Base-by-base conservation (phyloP, 2,888 invertebrate genomes). In the Rhamphomyia laevipes region DNA sequence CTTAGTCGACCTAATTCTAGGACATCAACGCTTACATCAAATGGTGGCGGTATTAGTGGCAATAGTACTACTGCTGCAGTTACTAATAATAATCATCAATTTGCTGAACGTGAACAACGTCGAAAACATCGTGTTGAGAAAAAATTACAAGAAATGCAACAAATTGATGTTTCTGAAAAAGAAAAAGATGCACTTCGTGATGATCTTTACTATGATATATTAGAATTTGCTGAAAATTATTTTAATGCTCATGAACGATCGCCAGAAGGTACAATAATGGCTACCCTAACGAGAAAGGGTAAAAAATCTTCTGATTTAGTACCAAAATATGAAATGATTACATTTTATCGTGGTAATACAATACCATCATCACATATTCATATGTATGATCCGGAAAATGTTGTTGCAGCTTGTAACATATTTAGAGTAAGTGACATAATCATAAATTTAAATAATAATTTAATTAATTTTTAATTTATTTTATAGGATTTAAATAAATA, bases 321-420 rank as follows among this genome's bases (percentile, higher is more conserved):
- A 31, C 87, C 90, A 4, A 92, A 92, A 63, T 86, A 88, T 61
- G 93, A 95, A 67, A 93, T 95, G 92, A 82, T 93, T 18, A 84
- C 83, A 0, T 94, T 85, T 66, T 87, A 88, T 65, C 87, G 90
- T 64, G 85, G 84, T 41, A 86, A 85, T 61, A 82, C 84, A 50
- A 94, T 95, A 58, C 89, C 92, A 1, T 90, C 87, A 46, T 93
- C 94, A 0, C 94, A 94, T 68, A 86, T 95, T 60, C 92, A 92
- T 62, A 81, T 95, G 75, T 92, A 93, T 65, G 94, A 95, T 72
- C 91, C 93, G 0, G 93, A 94, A 66, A 94, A 94, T 66, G 82
- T 93, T 35, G 82, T 85, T 45, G 79, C 91, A 1, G 91, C 94
- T 5, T 91, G 93, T 61, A 84, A 80, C 55, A 86, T 92, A 55